phyloP scores from a whole-genome alignment of 2,888 invertebrate species.

The Paralinhomoeus sp. region DNA sequence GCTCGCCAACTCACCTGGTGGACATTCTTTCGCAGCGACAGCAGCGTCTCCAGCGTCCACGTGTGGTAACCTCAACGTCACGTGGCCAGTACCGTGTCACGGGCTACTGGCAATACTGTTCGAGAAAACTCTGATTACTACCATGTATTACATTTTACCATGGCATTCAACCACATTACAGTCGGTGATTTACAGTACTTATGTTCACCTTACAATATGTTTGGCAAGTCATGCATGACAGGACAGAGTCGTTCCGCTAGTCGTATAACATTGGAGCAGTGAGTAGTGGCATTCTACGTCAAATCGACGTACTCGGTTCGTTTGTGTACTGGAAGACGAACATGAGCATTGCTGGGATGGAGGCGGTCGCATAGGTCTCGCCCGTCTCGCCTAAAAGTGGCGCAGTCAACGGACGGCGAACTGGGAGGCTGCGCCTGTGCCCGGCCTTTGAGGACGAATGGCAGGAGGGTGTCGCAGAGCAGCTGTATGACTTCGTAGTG shows the following conservation, averaged over 20 bases:
- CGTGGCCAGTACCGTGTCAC: too few species aligned
- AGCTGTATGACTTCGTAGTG: slow-evolving; percentile 85
- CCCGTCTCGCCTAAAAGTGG: slow-evolving; percentile 6
- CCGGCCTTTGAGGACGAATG: slow-evolving; percentile 49
- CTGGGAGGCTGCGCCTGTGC: too few species aligned
- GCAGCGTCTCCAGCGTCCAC: slow-evolving; percentile 77
- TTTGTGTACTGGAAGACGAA: slow-evolving; percentile 87
- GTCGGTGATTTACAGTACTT: too few species aligned
- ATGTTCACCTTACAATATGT: too few species aligned
- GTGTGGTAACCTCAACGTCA: slow-evolving; percentile 69
- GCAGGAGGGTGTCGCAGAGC: slow-evolving; percentile 78
- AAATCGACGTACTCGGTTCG: slow-evolving; percentile 71
- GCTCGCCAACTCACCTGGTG: slow-evolving; percentile 37
- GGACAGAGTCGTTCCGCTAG: too few species aligned
- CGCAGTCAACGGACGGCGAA: background rate
- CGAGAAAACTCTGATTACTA: too few species aligned
- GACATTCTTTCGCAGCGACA: slow-evolving; percentile 71
- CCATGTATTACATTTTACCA: too few species aligned
- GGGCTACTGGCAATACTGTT: too few species aligned
- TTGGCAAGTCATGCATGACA: too few species aligned
- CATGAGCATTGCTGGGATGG: slow-evolving; percentile 53
- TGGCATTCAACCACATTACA: too few species aligned
- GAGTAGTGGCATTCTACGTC: too few species aligned
- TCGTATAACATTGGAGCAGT: too few species aligned
- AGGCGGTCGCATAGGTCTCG: slow-evolving; percentile 12